Evolutionary conservation across 2,888 invertebrate species (phyloP).

Genomic region (Dioctria linearis): DNA sequence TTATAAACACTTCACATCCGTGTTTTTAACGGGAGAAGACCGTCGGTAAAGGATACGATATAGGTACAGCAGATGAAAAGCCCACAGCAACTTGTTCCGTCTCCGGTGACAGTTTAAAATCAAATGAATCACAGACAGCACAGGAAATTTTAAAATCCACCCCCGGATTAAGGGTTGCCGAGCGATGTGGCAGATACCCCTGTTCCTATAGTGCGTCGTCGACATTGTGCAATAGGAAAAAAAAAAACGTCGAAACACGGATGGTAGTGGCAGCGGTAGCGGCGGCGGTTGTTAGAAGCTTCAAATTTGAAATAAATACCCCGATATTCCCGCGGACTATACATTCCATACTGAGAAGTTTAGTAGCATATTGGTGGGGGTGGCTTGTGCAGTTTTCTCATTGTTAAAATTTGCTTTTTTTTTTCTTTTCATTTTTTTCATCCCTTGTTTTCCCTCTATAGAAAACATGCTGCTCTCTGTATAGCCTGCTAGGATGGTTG

Average conservation of each 20-base stretch:
- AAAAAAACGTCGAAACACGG: neutral
- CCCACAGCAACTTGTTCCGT: constrained; percentile 62
- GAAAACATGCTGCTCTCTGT: constrained; percentile 2
- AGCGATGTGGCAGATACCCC: neutral
- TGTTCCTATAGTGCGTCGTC: neutral
- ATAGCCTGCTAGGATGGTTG: no score
- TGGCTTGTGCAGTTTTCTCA: constrained; percentile 44
- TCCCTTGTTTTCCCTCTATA: constrained; percentile 34
- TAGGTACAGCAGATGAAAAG: neutral
- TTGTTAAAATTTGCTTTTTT: constrained; percentile 20
- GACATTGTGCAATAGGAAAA: constrained; percentile 10
- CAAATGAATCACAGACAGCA: constrained; percentile 67
- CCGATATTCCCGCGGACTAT: neutral
- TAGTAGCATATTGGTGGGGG: constrained; percentile 36
- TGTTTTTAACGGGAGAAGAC: neutral
- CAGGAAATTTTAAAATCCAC: constrained; percentile 57
- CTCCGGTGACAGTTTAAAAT: constrained; percentile 70
- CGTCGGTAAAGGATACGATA: constrained; percentile 40
- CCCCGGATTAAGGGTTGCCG: constrained; percentile 52
- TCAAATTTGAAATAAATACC: constrained; percentile 54
- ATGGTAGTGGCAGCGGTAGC: neutral
- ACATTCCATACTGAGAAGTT: neutral
- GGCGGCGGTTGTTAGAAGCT: constrained; percentile 39
- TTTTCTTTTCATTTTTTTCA: constrained; percentile 7
- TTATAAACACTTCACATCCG: neutral